Evolutionary conservation across 2,113 vertebrate species (phyloP).

Genomic region (Lota lota): DNA sequence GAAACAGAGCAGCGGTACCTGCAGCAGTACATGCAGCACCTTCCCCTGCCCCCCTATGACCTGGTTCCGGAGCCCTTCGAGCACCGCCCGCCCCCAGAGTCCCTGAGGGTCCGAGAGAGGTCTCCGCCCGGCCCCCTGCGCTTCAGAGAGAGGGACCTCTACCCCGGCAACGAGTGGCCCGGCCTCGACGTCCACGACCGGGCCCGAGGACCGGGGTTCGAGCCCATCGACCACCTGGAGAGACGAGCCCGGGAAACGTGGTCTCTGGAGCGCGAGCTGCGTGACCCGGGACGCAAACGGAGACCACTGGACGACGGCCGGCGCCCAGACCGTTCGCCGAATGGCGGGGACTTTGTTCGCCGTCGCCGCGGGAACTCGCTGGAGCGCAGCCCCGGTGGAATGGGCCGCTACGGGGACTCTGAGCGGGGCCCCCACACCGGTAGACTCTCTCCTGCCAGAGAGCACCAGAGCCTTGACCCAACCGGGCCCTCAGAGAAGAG

Average conservation of each 20-base stretch:
- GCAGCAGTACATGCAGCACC: conserved; percentile 88
- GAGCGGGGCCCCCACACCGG: conserved; percentile 82
- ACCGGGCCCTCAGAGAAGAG: conserved; percentile 78
- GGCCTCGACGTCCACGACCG: conserved; percentile 82
- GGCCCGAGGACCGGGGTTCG: conserved; percentile 77
- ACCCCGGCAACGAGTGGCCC: conserved; percentile 83
- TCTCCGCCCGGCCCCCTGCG: conserved; percentile 83
- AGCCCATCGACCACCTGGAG: conserved; percentile 84
- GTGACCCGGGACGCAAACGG: conserved; percentile 83
- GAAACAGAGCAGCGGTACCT: conserved; percentile 93
- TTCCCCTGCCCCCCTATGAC: conserved; percentile 89
- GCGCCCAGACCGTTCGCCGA: conserved; percentile 86
- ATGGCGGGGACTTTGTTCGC: conserved; percentile 77
- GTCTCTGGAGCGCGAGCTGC: conserved; percentile 84
- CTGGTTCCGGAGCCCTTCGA: conserved; percentile 85
- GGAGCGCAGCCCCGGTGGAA: conserved; percentile 87
- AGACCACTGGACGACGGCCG: conserved; percentile 82
- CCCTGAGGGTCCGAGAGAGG: conserved; percentile 83
- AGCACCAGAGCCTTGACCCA: conserved; percentile 75
- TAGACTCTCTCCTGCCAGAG: conserved; percentile 78
- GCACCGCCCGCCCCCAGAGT: conserved; percentile 82
- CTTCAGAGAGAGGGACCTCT: conserved; percentile 88
- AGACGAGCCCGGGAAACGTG: conserved; percentile 81
- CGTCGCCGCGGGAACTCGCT: conserved; percentile 82
- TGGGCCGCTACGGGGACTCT: conserved; percentile 79